phyloP scores from a whole-genome alignment of 1,140 invertebrate species.

The Lordiphosa collinella region DNA sequence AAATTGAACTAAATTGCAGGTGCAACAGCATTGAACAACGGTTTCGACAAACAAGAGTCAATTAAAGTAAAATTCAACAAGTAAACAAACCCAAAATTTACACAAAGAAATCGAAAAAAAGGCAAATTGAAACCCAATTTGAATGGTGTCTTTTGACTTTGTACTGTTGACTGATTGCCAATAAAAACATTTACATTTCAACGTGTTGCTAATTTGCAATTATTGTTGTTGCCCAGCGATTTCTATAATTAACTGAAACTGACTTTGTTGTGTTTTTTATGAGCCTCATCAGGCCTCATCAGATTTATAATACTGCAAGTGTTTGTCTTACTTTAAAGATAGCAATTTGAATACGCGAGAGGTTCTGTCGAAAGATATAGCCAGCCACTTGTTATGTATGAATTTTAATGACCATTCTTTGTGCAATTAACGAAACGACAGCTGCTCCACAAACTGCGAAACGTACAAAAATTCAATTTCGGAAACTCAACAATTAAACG shows the following conservation, averaged over 20 bases:
- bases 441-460: conserved; percentile 40
- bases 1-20: no score
- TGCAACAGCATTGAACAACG: no score
- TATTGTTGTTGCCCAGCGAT: conserved; percentile 20
- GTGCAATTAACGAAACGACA: conserved; percentile 61
- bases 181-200: conserved; percentile 32
- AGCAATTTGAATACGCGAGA: not conserved
- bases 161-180: conserved; percentile 13
- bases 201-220: conserved; percentile 49
- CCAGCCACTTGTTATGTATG: conserved; percentile 15
- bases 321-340: conserved; percentile 3
- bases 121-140: no score
- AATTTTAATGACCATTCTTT: conserved; percentile 49
- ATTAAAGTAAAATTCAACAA: no score
- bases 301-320: conserved; percentile 42
- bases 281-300: conserved; percentile 54
- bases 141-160: conserved; percentile 5
- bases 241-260: conserved; percentile 5
- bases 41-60: no score
- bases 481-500: conserved; percentile 26
- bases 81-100: no score
- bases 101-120: no score
- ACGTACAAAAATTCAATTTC: no score
- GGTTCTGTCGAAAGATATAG: no score
- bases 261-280: conserved; percentile 30